Evolutionary conservation across 2,888 invertebrate species (phyloP), one percentile per base, ranked within the genome.

Genomic region (Xylophagus ater): DNA sequence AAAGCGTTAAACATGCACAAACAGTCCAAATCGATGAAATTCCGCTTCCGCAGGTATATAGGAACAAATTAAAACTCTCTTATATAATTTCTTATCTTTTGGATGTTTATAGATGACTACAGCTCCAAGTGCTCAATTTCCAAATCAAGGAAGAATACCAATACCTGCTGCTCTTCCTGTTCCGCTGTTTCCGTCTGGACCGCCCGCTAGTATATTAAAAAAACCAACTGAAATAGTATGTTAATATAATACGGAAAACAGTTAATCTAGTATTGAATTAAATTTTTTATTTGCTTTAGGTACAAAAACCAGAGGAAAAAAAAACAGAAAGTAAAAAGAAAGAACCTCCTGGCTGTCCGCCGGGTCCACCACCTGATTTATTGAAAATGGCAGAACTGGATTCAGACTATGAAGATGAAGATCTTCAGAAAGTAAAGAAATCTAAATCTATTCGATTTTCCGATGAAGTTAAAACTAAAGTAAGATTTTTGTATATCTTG

Each of bases 21-120:
- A 84, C 88, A 53, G 94, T 96, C 1, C 82, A 88, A 67, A 76
- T 96, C 3, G 93, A 94, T 62, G 93, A 94, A 65, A 96, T 96
- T 62, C 94, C 94, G 3, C 62, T 96, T 41, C 94, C 94, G 43
- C 40, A 40, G 20, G 25, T 40, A 10, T 20, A 25, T 2, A 33
- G 9, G 21, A 21, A 8, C 23, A 23, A 23, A 6, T 30, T 34
- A 4, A 6, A 6, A 23, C 23, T 23, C 23, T 8, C 23, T 9
- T 12, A 6, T 28, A 5, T 10, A 28, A 12, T 28, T 28, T 23
- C 23, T 23, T 12, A n/a, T n/a, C n/a, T n/a, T n/a, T n/a, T n/a
- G n/a, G n/a, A n/a, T n/a, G n/a, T 25, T 39, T 34, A 5, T 10
- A 40, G 39, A 42, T 42, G 38, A 43, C 12, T 23, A 34, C 41